phyloP scores from a whole-genome alignment of 2,113 vertebrate species.

The Entomyzon cyanotis region DNA sequence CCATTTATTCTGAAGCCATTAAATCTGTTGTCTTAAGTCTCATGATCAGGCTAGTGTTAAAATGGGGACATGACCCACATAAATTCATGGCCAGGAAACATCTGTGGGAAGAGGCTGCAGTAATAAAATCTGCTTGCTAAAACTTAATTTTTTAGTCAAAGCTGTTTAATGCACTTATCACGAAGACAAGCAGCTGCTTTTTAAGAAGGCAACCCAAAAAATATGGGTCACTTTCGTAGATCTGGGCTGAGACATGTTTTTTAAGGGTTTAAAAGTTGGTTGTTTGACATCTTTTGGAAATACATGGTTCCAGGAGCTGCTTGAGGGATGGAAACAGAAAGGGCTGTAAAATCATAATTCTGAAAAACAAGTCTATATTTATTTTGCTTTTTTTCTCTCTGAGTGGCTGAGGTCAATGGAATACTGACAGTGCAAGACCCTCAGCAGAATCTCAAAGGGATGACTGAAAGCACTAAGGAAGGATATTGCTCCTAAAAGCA shows the following conservation, averaged over 20 bases:
- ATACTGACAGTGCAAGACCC: neutral
- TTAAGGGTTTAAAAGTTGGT: neutral
- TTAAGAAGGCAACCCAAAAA: neutral
- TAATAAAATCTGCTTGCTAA: neutral
- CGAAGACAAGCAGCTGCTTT: neutral
- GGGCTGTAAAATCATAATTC: neutral
- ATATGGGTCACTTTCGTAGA: neutral
- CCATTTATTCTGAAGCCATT: neutral
- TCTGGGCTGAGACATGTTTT: neutral
- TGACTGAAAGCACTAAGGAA: neutral
- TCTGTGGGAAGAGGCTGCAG: neutral
- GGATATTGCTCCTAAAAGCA: neutral
- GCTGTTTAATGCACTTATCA: neutral
- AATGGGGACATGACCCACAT: neutral
- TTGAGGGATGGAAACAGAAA: neutral
- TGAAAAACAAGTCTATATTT: neutral
- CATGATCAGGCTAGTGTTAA: neutral
- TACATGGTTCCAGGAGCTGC: fast-evolving
- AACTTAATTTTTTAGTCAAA: neutral
- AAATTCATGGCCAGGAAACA: neutral
- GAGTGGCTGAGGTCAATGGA: neutral
- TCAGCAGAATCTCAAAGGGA: neutral
- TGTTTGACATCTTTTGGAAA: neutral
- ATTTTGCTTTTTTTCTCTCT: neutral
- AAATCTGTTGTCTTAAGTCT: neutral